phyloP scores from a whole-genome alignment of 2,113 vertebrate genomes.

The Scortum barcoo region DNA sequence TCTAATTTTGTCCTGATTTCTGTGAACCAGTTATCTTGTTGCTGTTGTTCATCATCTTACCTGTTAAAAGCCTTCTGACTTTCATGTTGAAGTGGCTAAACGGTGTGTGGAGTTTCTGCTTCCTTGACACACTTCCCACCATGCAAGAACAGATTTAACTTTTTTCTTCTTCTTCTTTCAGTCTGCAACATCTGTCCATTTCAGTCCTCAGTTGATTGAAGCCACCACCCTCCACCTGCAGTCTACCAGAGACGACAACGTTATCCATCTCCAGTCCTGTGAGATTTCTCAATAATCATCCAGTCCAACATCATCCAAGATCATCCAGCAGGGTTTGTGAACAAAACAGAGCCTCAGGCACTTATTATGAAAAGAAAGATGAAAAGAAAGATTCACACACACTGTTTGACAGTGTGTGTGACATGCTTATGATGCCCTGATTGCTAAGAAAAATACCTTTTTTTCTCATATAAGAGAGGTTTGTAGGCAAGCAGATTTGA shows the following conservation, averaged over 20 bases:
- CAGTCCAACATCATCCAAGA: background rate
- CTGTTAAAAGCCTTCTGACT: background rate
- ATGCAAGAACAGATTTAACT: background rate
- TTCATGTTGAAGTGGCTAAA: background rate
- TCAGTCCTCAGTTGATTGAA: background rate
- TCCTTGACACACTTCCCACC: background rate
- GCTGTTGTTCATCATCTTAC: background rate
- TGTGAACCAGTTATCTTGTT: too few relatives aligned
- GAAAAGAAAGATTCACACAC: too few relatives aligned
- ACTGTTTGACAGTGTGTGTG: background rate
- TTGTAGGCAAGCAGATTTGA: background rate
- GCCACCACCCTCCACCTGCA: background rate
- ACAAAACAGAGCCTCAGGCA: too few relatives aligned
- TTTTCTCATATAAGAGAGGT: too few relatives aligned
- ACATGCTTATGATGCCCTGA: background rate
- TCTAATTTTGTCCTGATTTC: too few relatives aligned
- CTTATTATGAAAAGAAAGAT: too few relatives aligned
- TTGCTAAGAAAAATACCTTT: background rate
- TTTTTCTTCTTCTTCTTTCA: too few relatives aligned
- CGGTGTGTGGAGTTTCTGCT: background rate
- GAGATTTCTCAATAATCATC: background rate
- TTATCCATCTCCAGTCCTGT: background rate
- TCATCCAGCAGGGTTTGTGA: background rate
- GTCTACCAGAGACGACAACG: background rate
- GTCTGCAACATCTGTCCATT: too few relatives aligned